These are phyloP conservation scores for Tricholaema leucomelas DNA, from an alignment of 2,113 vertebrate genomes.

Conservation along the genomic window DNA sequence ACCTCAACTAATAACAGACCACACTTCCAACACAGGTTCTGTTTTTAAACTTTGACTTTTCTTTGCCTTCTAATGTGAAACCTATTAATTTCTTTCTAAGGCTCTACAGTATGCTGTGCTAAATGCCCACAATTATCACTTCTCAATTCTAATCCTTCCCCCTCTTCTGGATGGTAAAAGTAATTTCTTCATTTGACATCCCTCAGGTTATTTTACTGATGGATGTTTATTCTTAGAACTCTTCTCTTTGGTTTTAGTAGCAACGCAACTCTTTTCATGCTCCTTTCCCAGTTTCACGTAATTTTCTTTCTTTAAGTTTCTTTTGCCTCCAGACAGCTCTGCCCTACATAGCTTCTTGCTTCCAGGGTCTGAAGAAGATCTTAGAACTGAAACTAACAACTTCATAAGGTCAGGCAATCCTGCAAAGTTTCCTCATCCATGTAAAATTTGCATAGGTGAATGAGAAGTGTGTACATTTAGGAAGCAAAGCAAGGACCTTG, in stretches of 20 bases:
- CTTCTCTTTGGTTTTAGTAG: background rate
- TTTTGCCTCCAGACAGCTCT: background rate
- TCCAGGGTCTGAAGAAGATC: background rate
- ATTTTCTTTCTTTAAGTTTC: background rate
- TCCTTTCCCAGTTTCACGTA: background rate
- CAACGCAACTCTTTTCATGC: background rate
- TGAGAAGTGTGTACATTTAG: background rate
- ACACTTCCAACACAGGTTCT: background rate
- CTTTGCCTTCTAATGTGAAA: conserved; percentile 32
- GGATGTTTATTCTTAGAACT: conserved; percentile 36
- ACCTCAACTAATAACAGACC: conserved; percentile 27
- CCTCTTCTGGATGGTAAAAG: background rate
- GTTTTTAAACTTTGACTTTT: conserved; percentile 15
- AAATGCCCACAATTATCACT: conserved; percentile 54
- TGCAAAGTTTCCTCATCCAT: background rate
- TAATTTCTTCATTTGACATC: conserved; percentile 27
- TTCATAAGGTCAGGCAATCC: background rate
- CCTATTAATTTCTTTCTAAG: conserved; percentile 53
- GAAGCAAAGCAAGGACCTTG: background rate
- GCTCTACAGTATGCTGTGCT: conserved; percentile 1
- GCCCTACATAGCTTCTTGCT: background rate
- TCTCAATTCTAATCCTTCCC: conserved; percentile 3
- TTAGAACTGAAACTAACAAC: background rate
- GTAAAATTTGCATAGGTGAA: background rate
- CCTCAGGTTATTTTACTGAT: conserved; percentile 8